Base-by-base conservation (phyloP, 92 coral and sea anemone species). In the Phenganax subtilis region DNA sequence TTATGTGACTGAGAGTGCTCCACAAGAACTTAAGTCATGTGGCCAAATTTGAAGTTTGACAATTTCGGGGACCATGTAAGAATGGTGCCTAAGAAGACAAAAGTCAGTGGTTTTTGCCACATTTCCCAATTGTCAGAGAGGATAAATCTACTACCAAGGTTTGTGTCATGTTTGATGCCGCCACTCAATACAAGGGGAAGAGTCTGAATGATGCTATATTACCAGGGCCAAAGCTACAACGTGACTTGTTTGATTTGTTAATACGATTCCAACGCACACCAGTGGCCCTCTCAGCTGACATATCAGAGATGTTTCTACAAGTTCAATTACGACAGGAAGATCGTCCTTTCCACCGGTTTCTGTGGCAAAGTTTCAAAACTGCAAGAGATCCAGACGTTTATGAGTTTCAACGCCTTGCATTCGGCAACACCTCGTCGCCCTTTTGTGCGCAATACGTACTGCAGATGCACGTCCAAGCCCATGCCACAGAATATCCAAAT, bases 241-340 rank as follows among this genome's bases (percentile, higher is more conserved):
- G 68, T 47, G 82, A 88, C 14, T 79, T 85, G 6, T 29, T 82
- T 59, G 85, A 85, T n/a, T 82, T 82, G 17, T 61, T 85, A n/a
- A 58, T 76, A 14, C 81, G 60, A 25, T 88, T 88, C 28, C 75
- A 82, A 20, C 60, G 68, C 10, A 79, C 77, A 12, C 84, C 88
- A 0, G 86, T 88, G 3, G 86, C 88, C 51, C 88, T 88, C 57
- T 80, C 80, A 5, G 88, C 88, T 66, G 90, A 84, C 77, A 58
- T 87, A 51, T 79, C 81, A 17, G 81, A 87, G 51, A 87, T 87
- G 87, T 87, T 83, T 51, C 78, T 86, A 37, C 90, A 81, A 65
- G 90, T 80, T 28, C 58, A 27, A 20, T 67, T 84, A 44, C 77
- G 85, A 15, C 80, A 84, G 70, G 44, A 75, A 70, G 90, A 81